Base-by-base conservation (phyloP, 2,888 invertebrate genomes). In the Sinhomidia bicolor region DNA sequence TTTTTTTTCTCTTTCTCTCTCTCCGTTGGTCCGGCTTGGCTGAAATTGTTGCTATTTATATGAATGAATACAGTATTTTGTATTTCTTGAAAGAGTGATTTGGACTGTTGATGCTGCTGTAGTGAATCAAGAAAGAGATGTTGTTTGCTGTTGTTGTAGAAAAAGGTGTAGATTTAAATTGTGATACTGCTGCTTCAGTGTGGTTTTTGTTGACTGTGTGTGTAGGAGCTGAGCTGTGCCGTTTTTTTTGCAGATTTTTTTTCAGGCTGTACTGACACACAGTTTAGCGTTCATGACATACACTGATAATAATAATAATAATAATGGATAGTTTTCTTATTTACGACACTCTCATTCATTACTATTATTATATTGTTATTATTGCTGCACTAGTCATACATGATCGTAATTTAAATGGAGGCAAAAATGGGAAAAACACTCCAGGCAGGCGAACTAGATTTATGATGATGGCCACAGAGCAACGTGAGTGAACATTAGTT, bases 401-500 rank as follows among this genome's bases (percentile, higher is more conserved):
- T 74, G 41, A 10, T 23, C 2, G 23, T 44, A 44, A 71, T 23
- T 23, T 41, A 44, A 0, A 26, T 20, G 41, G 41, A 44, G 62
- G 32, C 32, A 32, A n/a, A 29, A 26, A 26, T 23, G 23, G 26
- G 26, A 74, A 74, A 47, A 74, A 26, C 74, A 47, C 74, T 74
- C 74, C n/a, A n/a, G n/a, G n/a, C 74, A 51, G 74, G 74, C 74
- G 47, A 74, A 74, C 74, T 47, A 47, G 74, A 74, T 74, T 74
- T 74, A 26, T n/a, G 20, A 47, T 17, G 65, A 36, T 20, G 20
- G 6, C 7, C 7, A 10, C 26, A 65, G 7, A 29, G 1, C 32
- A 2, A 32, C 32, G 5, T 32, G 36, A 65, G n/a, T 44, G 57
- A 57, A 20, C n/a, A n/a, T n/a, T n/a, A n/a, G n/a, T n/a, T n/a